A percentile compares a stretch with the other conserved stretches of the same genome.
Evolutionary conservation across 1,140 invertebrate species (phyloP).

Genomic region (Archegozetes longisetosus): DNA sequence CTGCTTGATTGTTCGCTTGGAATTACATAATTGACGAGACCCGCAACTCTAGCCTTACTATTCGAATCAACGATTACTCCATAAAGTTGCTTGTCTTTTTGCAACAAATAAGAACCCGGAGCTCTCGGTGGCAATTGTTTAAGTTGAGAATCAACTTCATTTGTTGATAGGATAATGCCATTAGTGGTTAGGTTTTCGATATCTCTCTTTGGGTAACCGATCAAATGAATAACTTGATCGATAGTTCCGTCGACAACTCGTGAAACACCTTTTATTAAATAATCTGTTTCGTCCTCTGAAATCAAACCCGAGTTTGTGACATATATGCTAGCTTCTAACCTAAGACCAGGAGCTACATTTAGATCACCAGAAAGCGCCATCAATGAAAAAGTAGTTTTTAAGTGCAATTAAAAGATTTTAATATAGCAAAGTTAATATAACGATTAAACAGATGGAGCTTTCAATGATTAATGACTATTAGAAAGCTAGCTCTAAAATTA

Average conservation of each 20-base stretch:
- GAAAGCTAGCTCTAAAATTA: no score
- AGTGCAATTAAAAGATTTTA: no score
- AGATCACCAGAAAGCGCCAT: no score
- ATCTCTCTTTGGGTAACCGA: not conserved
- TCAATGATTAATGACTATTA: no score
- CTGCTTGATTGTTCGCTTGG: not conserved
- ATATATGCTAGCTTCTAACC: not conserved
- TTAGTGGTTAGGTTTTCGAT: not conserved
- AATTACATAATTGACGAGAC: not conserved
- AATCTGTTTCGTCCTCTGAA: not conserved
- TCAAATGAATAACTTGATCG: not conserved
- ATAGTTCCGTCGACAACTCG: not conserved
- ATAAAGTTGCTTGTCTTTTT: not conserved
- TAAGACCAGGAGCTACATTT: not conserved
- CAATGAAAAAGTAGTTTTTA: no score
- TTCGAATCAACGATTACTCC: not conserved
- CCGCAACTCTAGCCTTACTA: not conserved
- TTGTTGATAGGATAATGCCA: not conserved
- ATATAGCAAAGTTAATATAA: no score
- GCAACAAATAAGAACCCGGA: not conserved
- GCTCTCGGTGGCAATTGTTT: not conserved
- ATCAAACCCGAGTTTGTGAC: not conserved
- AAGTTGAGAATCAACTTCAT: not conserved
- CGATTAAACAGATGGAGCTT: no score
- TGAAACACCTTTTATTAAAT: not conserved